phyloP scores from a whole-genome alignment of 2,113 vertebrate genomes.

The Zosterops japonicus region DNA sequence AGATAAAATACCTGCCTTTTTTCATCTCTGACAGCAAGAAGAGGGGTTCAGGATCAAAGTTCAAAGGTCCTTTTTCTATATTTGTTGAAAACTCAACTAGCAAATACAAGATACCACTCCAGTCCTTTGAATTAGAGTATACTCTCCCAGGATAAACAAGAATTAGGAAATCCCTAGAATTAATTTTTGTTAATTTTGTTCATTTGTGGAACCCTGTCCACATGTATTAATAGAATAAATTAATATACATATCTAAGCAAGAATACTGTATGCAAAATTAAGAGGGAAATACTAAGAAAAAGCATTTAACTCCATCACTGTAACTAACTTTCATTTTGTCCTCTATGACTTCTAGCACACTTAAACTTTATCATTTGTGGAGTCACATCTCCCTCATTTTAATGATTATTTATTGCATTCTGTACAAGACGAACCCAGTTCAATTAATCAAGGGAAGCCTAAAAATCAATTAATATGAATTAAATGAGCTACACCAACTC shows the following conservation, averaged over 20 bases:
- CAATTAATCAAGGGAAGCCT: constrained; percentile 90
- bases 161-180: background rate
- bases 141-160: background rate
- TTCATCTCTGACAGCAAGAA: background rate
- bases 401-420: constrained; percentile 88
- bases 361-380: constrained; percentile 83
- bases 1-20: background rate
- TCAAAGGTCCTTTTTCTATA: background rate
- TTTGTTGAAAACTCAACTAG: background rate
- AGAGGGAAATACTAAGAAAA: background rate
- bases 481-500: constrained; percentile 90
- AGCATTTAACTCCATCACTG: background rate
- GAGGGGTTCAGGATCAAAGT: background rate
- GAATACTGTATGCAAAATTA: background rate
- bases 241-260: background rate
- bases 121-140: background rate
- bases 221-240: background rate
- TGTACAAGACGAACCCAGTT: constrained; percentile 79
- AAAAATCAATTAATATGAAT: constrained; percentile 95
- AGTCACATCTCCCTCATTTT: constrained; percentile 79
- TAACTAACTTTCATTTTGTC: constrained; percentile 72
- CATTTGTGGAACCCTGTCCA: background rate
- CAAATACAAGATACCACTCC: background rate
- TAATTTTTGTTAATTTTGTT: background rate
- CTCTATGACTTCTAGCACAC: constrained; percentile 77